Conservation (phyloP, 2,888 invertebrate genomes). For the Monochamus alternatus region DNA sequence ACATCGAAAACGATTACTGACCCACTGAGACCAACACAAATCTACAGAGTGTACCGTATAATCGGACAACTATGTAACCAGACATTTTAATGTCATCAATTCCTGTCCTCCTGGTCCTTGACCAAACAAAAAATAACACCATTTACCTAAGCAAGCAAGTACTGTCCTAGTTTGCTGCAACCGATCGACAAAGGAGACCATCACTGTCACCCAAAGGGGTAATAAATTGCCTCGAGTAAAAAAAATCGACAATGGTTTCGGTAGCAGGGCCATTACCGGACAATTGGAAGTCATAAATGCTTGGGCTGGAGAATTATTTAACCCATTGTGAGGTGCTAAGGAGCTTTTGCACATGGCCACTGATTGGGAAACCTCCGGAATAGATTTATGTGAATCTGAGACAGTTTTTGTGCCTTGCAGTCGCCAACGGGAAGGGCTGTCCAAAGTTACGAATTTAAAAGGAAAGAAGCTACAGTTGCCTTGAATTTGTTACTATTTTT, state of each 20-base stretch:
- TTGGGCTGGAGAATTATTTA: constrained; percentile 64
- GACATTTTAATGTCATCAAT: constrained; percentile 53
- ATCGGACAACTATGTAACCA: constrained; percentile 14
- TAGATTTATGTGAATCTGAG: constrained; percentile 46
- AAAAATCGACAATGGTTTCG: constrained; percentile 45
- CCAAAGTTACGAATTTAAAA: background rate
- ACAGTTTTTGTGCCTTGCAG: constrained; percentile 14
- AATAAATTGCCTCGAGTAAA: constrained; percentile 55
- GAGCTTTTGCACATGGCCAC: constrained; percentile 41
- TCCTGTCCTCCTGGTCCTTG: constrained; percentile 51
- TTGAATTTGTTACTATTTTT: too few relatives aligned
- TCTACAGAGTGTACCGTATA: background rate
- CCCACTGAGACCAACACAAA: background rate
- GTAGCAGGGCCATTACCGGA: constrained; percentile 42
- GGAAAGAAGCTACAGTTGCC: background rate
- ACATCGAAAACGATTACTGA: constrained; percentile 11
- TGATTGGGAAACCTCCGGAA: constrained; percentile 27
- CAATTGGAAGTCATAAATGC: constrained; percentile 61
- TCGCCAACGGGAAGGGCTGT: constrained; percentile 12
- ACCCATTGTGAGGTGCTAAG: constrained; percentile 58
- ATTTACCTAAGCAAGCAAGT: constrained; percentile 45
- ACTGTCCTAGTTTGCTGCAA: constrained; percentile 17
- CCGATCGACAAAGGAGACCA: constrained; percentile 42
- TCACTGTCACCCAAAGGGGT: constrained; percentile 56
- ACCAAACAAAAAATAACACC: constrained; percentile 52